Conservation (phyloP, 2,797 vertebrate species). For the Notolepis coatsorum region DNA sequence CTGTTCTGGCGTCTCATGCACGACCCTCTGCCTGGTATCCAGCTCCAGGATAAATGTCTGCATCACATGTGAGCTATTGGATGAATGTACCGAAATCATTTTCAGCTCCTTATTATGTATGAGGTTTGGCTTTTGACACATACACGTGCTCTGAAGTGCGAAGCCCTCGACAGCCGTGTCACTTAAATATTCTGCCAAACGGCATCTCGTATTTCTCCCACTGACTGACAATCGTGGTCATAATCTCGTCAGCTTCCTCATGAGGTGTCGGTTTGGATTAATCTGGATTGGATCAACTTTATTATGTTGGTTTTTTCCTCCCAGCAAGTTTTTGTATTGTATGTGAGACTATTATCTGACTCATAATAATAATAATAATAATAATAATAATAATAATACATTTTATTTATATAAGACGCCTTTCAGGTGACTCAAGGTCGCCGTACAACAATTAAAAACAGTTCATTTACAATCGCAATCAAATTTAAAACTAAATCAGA, state of each 20-base stretch:
- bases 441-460: too few relatives aligned
- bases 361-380: too few relatives aligned
- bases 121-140: conserved; percentile 28
- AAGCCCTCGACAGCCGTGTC: conserved; percentile 38
- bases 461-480: too few relatives aligned
- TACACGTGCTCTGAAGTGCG: conserved; percentile 62
- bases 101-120: conserved; percentile 40
- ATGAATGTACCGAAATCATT: conserved; percentile 35
- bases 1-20: conserved; percentile 11
- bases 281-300: too few relatives aligned
- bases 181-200: conserved; percentile 16
- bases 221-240: background rate
- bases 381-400: too few relatives aligned
- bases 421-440: too few relatives aligned
- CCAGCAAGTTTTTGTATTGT: too few relatives aligned
- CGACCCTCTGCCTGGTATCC: background rate
- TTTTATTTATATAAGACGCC: too few relatives aligned
- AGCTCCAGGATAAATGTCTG: conserved; percentile 25
- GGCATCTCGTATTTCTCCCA: conserved; percentile 16
- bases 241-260: background rate
- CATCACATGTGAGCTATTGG: conserved; percentile 7
- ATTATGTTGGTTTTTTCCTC: too few relatives aligned
- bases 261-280: background rate
- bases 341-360: too few relatives aligned
- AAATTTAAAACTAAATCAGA: too few relatives aligned